Evolutionary conservation across 2,797 vertebrate species (phyloP).

Genomic region (Paedocypris micromegethes): DNA sequence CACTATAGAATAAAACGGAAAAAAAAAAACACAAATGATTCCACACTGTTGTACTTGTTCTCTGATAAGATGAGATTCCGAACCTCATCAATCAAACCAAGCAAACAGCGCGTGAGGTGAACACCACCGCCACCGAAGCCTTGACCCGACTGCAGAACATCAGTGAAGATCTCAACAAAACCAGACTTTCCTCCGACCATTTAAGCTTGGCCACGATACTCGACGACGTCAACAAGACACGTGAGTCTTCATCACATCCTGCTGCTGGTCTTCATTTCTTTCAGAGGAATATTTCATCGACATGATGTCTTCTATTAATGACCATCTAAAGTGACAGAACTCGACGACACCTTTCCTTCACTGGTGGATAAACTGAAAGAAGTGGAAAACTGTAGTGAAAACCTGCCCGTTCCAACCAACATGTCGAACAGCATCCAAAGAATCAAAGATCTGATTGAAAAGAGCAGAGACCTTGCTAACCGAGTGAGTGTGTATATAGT

Average conservation of each 20-base stretch:
- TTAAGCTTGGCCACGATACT: conserved; percentile 61
- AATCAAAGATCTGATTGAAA: conserved; percentile 81
- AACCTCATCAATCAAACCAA: conserved; percentile 63
- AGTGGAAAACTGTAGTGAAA: conserved; percentile 62
- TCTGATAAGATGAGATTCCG: conserved; percentile 62
- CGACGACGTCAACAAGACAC: conserved; percentile 66
- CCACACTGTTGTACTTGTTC: not conserved
- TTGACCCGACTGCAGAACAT: conserved; percentile 68
- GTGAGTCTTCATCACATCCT: conserved; percentile 52
- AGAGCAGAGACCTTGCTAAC: conserved; percentile 78
- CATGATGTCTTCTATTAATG: conserved; percentile 1
- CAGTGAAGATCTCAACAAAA: conserved; percentile 63
- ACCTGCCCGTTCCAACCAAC: conserved; percentile 63
- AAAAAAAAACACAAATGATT: not conserved
- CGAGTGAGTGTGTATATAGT: conserved; percentile 61
- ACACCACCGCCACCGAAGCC: conserved; percentile 55
- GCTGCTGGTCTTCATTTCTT: no score
- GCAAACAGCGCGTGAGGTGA: conserved; percentile 57
- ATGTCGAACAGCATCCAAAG: conserved; percentile 75
- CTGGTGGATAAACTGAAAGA: conserved; percentile 67
- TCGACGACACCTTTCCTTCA: conserved; percentile 58
- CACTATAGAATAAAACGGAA: not conserved
- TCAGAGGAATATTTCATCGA: no score
- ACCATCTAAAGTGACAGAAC: conserved; percentile 48
- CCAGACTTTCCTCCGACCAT: conserved; percentile 46